Percentiles rank a stretch among this genome's conserved stretches.
These are phyloP conservation scores for Myotis yumanensis DNA, from an alignment of 2,113 vertebrate genomes.

Conservation along the genomic window DNA sequence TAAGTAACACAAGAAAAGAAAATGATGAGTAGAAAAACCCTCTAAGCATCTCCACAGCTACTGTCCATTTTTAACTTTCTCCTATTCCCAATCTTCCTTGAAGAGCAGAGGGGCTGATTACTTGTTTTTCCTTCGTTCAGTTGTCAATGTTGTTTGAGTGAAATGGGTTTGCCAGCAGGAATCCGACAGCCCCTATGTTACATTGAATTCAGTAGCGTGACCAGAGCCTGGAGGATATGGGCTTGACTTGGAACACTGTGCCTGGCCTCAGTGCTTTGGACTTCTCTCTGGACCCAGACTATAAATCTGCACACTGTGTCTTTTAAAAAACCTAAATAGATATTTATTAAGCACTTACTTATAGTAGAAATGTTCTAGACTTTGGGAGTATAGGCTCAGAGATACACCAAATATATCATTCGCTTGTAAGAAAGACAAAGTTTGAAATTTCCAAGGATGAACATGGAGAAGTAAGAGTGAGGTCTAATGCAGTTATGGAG, in stretches of 20 bases:
- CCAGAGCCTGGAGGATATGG: not conserved
- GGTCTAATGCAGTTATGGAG: not conserved
- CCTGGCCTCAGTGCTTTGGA: not conserved
- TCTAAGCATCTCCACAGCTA: fast-evolving
- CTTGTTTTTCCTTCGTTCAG: not conserved
- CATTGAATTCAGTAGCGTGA: not conserved
- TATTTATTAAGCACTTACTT: not conserved
- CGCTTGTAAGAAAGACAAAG: not conserved
- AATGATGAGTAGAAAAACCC: not conserved
- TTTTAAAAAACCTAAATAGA: not conserved
- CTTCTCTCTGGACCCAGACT: not conserved
- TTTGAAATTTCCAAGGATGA: not conserved
- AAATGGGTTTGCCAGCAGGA: not conserved
- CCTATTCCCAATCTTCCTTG: not conserved
- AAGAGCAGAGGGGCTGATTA: not conserved
- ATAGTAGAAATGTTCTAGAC: not conserved
- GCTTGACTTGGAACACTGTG: not conserved
- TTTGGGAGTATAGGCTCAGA: not conserved
- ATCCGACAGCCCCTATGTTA: not conserved
- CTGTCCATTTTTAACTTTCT: conserved; percentile 16
- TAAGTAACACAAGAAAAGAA: not conserved
- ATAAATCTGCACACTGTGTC: not conserved
- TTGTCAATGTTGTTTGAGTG: not conserved
- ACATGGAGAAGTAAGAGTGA: not conserved
- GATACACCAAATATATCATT: not conserved